Percentiles rank a stretch among this genome's conserved stretches.
Conservation (phyloP, 2,797 vertebrate genomes). For the Carapus acus region DNA sequence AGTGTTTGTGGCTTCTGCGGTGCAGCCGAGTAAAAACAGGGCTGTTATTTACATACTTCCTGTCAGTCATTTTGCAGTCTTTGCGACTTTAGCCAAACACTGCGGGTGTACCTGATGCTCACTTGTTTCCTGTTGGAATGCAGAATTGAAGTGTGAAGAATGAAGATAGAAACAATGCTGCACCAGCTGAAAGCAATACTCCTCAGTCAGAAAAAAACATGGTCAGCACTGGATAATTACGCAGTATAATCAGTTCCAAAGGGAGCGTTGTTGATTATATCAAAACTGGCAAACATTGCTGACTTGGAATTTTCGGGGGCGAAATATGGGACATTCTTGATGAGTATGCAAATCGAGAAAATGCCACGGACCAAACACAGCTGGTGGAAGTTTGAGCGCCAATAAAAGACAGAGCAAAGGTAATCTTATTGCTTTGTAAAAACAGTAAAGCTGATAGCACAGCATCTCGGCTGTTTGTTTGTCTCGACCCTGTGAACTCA, state of each 20-base stretch:
- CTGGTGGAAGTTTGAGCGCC: constrained; percentile 38
- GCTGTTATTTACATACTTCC: constrained; percentile 36
- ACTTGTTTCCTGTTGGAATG: constrained; percentile 43
- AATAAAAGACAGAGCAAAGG: constrained; percentile 10
- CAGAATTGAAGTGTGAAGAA: constrained; percentile 15
- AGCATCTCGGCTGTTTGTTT: constrained; percentile 1
- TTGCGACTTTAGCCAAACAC: constrained; percentile 24
- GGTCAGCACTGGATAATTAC: constrained; percentile 30
- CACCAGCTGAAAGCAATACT: constrained; percentile 48
- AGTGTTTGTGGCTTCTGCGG: constrained; percentile 32
- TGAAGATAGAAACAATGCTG: constrained; percentile 32
- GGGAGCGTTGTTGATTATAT: constrained; percentile 53
- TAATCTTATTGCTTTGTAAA: constrained; percentile 14
- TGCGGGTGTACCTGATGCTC: constrained; percentile 14
- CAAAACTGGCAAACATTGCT: constrained; percentile 40
- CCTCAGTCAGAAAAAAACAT: constrained; percentile 33
- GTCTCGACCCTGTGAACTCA: constrained; percentile 23
- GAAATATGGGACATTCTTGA: constrained; percentile 32
- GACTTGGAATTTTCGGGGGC: constrained; percentile 35
- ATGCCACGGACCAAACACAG: constrained; percentile 31
- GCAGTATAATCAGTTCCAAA: constrained; percentile 40
- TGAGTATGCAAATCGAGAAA: constrained; percentile 33
- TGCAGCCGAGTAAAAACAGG: constrained; percentile 29
- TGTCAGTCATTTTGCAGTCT: constrained; percentile 35
- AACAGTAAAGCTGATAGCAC: constrained; percentile 25